Evolutionary conservation across 2,888 invertebrate genomes (phyloP).

Genomic region (Ferdinandea cuprea): DNA sequence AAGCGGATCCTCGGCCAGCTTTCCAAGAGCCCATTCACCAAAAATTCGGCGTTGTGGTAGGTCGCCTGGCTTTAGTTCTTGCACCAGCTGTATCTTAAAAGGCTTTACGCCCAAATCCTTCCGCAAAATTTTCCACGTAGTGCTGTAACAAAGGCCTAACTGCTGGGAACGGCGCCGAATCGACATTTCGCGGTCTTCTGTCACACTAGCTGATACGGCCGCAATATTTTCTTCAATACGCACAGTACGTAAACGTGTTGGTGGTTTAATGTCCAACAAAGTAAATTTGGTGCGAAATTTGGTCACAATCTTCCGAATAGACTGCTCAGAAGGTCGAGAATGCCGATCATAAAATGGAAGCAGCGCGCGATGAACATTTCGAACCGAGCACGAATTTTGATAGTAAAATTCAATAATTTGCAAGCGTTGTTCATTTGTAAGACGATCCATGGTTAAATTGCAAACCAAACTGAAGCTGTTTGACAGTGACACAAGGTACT

Average conservation of each 20-base stretch:
- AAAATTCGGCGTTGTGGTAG: neutral
- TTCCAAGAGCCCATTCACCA: neutral
- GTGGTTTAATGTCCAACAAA: neutral
- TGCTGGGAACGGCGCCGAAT: no score
- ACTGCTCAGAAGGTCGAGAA: neutral
- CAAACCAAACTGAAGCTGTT: neutral
- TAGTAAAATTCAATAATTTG: slow-evolving; percentile 2
- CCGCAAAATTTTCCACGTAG: no score
- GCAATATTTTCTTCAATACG: neutral
- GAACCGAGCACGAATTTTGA: slow-evolving; percentile 3
- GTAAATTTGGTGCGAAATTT: neutral
- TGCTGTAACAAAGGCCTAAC: no score
- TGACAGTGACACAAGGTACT: neutral
- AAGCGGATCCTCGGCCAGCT: neutral
- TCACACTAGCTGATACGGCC: neutral
- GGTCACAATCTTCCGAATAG: neutral
- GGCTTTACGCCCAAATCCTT: neutral
- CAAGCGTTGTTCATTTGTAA: slow-evolving; percentile 5
- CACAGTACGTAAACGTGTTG: neutral
- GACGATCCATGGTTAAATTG: neutral
- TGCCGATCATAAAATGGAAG: slow-evolving; percentile 1
- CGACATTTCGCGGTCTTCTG: no score
- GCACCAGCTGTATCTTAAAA: no score
- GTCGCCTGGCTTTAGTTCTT: no score
- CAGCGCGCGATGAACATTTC: neutral